Conservation (phyloP, 2,888 invertebrate genomes). For the Hofmannophila pseudospretella region DNA sequence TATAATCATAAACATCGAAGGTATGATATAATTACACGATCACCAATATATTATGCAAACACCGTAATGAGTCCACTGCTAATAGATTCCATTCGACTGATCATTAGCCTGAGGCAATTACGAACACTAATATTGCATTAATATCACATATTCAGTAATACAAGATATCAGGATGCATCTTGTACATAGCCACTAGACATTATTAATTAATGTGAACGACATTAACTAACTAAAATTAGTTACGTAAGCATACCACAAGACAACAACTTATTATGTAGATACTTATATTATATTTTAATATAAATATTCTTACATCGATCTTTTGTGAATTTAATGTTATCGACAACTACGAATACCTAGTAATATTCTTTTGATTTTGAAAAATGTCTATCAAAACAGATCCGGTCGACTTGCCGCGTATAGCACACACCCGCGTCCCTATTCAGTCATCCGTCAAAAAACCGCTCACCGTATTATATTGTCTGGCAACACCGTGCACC, state of each 20-base stretch:
- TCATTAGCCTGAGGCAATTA: constrained; percentile 22
- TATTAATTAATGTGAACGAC: too few species aligned
- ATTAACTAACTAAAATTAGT: too few species aligned
- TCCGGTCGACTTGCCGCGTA: constrained; percentile 13
- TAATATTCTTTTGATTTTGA: constrained; percentile 3
- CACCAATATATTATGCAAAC: constrained; percentile 17
- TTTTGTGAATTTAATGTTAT: neutral
- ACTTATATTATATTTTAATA: too few species aligned
- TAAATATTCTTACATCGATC: too few species aligned
- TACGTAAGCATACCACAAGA: too few species aligned
- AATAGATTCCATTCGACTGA: constrained; percentile 29
- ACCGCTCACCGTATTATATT: constrained; percentile 53
- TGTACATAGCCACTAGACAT: neutral
- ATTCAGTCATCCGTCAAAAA: constrained; percentile 65
- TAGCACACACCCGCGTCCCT: constrained; percentile 18
- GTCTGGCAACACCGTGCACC: constrained; percentile 32
- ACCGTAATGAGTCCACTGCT: constrained; percentile 26
- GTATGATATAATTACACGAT: constrained; percentile 1
- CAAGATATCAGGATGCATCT: constrained; percentile 1
- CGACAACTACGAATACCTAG: too few species aligned
- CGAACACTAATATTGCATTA: constrained; percentile 11
- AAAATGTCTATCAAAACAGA: constrained; percentile 4
- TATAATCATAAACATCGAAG: too few species aligned
- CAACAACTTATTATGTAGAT: too few species aligned
- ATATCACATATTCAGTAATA: constrained; percentile 6